phyloP scores from a whole-genome alignment of 2,888 invertebrate species.

The Villa cingulata region DNA sequence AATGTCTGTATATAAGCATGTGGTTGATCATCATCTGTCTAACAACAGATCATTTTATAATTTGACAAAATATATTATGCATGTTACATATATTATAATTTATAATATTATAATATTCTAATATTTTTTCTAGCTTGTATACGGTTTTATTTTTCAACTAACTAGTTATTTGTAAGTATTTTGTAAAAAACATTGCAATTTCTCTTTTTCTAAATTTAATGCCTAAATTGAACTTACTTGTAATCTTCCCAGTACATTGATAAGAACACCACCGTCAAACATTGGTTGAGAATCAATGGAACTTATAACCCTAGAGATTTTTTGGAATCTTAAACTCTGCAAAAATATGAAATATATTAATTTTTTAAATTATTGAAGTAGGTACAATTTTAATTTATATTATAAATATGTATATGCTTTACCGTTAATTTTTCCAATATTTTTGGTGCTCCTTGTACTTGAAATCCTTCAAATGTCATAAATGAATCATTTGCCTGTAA shows the following conservation, averaged over 20 bases:
- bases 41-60: slow-evolving; percentile 20
- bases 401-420: slow-evolving; percentile 21
- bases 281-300: slow-evolving; percentile 96
- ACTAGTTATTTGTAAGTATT: too few relatives aligned
- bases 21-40: slow-evolving; percentile 92
- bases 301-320: slow-evolving; percentile 82
- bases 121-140: too few relatives aligned
- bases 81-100: neutral
- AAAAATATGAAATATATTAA: neutral
- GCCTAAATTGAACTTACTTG: too few relatives aligned
- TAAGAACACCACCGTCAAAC: slow-evolving; percentile 91
- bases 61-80: slow-evolving; percentile 3
- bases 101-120: too few relatives aligned
- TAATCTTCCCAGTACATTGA: slow-evolving; percentile 90
- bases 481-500: slow-evolving; percentile 76
- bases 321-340: slow-evolving; percentile 82
- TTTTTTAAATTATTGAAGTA: neutral
- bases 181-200: neutral
- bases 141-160: too few relatives aligned
- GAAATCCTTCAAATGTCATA: slow-evolving; percentile 93
- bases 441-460: slow-evolving; percentile 82
- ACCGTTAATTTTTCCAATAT: slow-evolving; percentile 93
- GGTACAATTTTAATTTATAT: neutral
- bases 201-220: neutral
- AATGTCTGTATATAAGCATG: slow-evolving; percentile 90